Evolutionary conservation across 2,113 vertebrate genomes (phyloP), one percentile per base, ranked within the genome.

Genomic region (Notothenia coriiceps): DNA sequence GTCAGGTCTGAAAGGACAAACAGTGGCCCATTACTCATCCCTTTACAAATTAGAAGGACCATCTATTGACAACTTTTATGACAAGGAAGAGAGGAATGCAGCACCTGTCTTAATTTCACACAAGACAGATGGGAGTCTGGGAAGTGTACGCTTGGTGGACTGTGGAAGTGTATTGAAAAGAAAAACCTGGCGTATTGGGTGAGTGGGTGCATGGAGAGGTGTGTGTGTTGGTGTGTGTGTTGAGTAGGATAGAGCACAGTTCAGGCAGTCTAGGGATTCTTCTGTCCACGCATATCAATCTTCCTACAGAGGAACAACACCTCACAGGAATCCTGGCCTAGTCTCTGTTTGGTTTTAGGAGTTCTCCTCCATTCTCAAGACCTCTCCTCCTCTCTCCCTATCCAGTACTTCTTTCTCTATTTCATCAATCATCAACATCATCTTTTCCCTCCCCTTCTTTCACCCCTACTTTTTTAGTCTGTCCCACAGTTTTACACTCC

Each of bases 251-350:
- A 69, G 59, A 72, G 63, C 56, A 46, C 72, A 52, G 72, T 77
- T 72, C 35, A 65, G 68, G 68, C 44, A 86, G 91, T 89, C 73
- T 40, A 40, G 69, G 77, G 80, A 91, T 82, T 80, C 73, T 82
- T 83, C 88, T 91, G 93, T 93, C 91, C 85, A 79, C 65, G 63
- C 88, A 87, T 84, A 91, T 92, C 90, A 87, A 84, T 93, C 89
- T 74, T 74, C 82, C 86, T 87, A 80, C 67, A 77, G 87, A 73
- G 73, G 62, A 87, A 80, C 50, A 3, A 70, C 50, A 22, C 88
- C 88, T 91, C 87, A 61, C 79, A 90, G 88, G 86, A 88, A 86
- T 82, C 83, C 73, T 64, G 65, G 77, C 59, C 80, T 47, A 56
- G 70, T 77, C 55, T 74, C 71, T 50, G 77, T 75, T 82, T 47